Conservation (phyloP, 1,140 invertebrate species). For the Trinorchestia longiramus region DNA sequence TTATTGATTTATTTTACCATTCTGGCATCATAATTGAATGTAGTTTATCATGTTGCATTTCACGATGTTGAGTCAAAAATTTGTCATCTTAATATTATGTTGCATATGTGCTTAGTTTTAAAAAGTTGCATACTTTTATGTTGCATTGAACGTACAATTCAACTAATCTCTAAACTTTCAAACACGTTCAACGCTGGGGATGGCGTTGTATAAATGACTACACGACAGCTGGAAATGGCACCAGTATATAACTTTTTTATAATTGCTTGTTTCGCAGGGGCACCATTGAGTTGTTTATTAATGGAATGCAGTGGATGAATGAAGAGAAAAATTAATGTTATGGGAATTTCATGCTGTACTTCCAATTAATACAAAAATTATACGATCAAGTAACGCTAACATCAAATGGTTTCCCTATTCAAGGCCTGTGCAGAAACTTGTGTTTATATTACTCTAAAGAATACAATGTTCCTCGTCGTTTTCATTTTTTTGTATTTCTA, state of each 20-base stretch:
- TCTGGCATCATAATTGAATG: neutral
- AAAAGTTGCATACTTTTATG: no score
- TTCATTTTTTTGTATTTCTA: no score
- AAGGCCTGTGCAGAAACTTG: neutral
- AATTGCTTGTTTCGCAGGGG: neutral
- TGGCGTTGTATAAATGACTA: neutral
- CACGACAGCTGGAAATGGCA: no score
- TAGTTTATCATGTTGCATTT: neutral
- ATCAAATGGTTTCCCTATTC: neutral
- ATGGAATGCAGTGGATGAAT: neutral
- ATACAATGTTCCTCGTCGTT: neutral
- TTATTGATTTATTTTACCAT: neutral
- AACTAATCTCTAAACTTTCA: neutral
- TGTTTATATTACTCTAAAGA: neutral
- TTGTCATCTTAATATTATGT: neutral
- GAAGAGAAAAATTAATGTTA: neutral
- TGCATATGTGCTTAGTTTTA: no score
- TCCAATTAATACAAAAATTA: neutral
- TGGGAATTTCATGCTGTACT: neutral
- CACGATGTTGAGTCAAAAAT: neutral
- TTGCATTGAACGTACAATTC: neutral
- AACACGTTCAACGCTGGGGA: neutral
- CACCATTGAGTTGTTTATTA: neutral
- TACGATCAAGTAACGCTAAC: neutral
- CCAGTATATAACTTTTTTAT: neutral